Conservation (phyloP, 1,140 invertebrate species). For the Trichoplusia ni region DNA sequence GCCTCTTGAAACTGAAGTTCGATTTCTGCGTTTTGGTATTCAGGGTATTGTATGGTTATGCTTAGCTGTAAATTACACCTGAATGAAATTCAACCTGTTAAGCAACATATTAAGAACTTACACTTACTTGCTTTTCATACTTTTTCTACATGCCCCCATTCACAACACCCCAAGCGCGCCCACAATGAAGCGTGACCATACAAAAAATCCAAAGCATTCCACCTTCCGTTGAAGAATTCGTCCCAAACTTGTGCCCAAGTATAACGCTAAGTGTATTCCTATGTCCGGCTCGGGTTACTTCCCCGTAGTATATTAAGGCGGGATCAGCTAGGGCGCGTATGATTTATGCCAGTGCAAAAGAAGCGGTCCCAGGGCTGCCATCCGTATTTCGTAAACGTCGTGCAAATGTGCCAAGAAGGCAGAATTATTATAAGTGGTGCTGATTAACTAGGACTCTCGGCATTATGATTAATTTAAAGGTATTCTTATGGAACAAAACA, state of each 20-base stretch:
- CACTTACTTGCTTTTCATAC: too few relatives aligned
- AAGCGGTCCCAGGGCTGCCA: constrained; percentile 11
- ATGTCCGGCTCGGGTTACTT: constrained; percentile 69
- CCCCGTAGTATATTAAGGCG: constrained; percentile 68
- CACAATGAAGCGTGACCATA: neutral
- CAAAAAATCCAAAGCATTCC: neutral
- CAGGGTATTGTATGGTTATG: too few relatives aligned
- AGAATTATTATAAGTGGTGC: too few relatives aligned
- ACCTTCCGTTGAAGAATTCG: constrained; percentile 13
- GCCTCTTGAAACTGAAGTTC: neutral
- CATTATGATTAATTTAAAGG: too few relatives aligned
- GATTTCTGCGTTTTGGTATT: neutral
- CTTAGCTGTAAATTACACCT: too few relatives aligned
- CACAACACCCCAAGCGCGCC: neutral
- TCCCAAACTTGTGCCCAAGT: constrained; percentile 14
- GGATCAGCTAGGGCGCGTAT: constrained; percentile 49
- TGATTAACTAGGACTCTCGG: too few relatives aligned
- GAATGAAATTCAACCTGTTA: too few relatives aligned
- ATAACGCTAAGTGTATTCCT: constrained; percentile 61
- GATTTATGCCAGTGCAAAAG: constrained; percentile 35
- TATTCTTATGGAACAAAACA: too few relatives aligned
- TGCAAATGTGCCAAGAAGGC: too few relatives aligned
- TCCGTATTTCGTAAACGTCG: too few relatives aligned
- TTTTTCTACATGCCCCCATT: too few relatives aligned
- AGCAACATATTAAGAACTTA: too few relatives aligned